Base-by-base conservation (phyloP, 2,888 invertebrate species). In the Serrognathus titanus region DNA sequence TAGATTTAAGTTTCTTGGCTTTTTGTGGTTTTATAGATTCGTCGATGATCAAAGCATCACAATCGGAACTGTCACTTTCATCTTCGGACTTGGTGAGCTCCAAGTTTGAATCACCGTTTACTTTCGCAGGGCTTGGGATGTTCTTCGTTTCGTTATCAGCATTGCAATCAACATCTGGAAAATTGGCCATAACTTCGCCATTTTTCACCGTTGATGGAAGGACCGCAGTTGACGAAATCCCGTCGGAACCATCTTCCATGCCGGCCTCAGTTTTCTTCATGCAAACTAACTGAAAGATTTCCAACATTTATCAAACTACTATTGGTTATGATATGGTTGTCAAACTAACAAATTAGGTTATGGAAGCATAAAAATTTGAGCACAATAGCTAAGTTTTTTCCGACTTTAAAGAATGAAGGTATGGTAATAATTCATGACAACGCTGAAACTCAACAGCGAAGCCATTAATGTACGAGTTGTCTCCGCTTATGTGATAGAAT, bases 231-330 rank as follows among this genome's bases (percentile, higher is more conserved):
- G 68, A 62, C 58, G 65, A 55, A 51, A 64, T 60, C 55, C 66
- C 69, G 62, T 72, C 71, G 65, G 69, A 67, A 69, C 73, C 77
- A 78, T 77, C 74, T 76, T 77, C 78, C 78, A 78, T 78, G 61
- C 75, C 77, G 68, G 65, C 53, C 54, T 61, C 59, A 47, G 52
- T 59, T 50, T 31, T 31, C 24, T 31, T 31, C 24, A 31, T 31
- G 24, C 24, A 31, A 31, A 31, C 24, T 31, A 31, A 31, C 24
- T 31, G 24, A 31, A 31, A 31, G 24, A 31, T 31, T 16, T 31
- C 24, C 24, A 31, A 31, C 24, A 31, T 31, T 31, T 31, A 31
- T 31, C 40, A 55, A 16, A 37, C 13, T 38, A 50, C 51, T 57
- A 48, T 57, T 56, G 56, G 56, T 57, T 57, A 57, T 51, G 56